These are phyloP conservation scores for Lasioglossum pauxillum DNA, from an alignment of 2,888 invertebrate genomes.

Conservation along the genomic window DNA sequence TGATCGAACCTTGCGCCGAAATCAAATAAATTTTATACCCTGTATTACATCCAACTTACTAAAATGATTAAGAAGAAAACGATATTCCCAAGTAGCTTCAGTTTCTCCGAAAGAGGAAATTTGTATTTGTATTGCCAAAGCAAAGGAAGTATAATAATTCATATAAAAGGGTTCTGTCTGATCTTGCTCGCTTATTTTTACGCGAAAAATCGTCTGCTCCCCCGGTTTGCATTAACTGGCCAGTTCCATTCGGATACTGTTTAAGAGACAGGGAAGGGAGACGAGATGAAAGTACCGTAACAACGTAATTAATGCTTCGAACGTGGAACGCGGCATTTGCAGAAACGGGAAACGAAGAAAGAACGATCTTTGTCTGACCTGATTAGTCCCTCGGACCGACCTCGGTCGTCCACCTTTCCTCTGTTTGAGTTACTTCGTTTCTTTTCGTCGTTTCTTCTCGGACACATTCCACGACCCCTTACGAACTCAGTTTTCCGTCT, in stretches of 20 bases:
- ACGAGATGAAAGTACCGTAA: conserved; percentile 41
- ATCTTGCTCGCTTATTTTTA: background rate
- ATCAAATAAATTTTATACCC: no score
- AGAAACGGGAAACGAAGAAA: conserved; percentile 44
- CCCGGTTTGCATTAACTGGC: background rate
- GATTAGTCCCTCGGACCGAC: conserved; percentile 58
- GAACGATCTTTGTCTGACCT: conserved; percentile 58
- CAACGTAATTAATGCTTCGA: conserved; percentile 64
- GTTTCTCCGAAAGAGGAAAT: no score
- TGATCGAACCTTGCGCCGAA: no score
- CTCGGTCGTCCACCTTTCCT: conserved; percentile 24
- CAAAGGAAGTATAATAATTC: background rate
- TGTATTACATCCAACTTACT: no score
- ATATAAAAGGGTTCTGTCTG: background rate
- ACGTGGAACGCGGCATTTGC: conserved; percentile 56
- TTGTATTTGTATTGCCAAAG: background rate
- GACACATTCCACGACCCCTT: conserved; percentile 18
- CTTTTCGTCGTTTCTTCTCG: conserved; percentile 21
- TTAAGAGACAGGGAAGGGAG: background rate
- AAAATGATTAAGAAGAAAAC: background rate
- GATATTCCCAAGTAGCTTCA: background rate
- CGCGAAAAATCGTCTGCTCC: background rate
- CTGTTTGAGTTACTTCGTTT: conserved; percentile 48
- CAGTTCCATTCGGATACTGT: background rate
- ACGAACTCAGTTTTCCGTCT: conserved; percentile 41